Evolutionary conservation across 2,888 invertebrate species (phyloP), one percentile per base, ranked within the genome.

Genomic region (Hirtodrosophila confusa): DNA sequence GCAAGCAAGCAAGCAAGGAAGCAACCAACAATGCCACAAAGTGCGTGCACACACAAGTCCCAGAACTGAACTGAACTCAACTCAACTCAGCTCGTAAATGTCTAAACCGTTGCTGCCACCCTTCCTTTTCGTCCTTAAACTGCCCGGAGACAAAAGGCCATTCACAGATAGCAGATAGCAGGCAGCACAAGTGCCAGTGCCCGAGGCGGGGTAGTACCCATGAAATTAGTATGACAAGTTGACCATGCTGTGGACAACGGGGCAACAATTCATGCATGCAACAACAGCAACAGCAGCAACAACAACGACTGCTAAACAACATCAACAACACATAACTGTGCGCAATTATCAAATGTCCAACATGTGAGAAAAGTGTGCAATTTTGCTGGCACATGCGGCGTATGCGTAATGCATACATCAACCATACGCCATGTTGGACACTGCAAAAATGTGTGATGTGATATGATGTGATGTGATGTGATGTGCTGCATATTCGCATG

Each of bases 201-300:
- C 61, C 33, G 17, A 11, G 41, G 37, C 37, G 10, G 54, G 47
- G 47, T 23, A 44, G 54, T 31, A 7, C 72, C 75, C 75, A 69
- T 75, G 72, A 80, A 80, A 80, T 80, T 80, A 80, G 80, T 80
- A 78, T 80, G 84, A 78, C 79, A 84, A 84, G 84, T 84, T 84
- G 84, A 80, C 78, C 79, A 73, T 58, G 62, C 62, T 62, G 50
- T 54, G 60, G 62, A 63, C 74, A 67, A 62, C 39, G 49, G 51
- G 45, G 40, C 43, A 37, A 45, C 60, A 31, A 37, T 70, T 35
- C 29, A 49, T 23, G 50, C 27, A 27, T 27, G 48, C 55, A 57
- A 39, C 61, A 61, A 56, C 45, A 39, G 45, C 56, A 55, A 39
- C 58, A 62, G 54, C 47, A 39, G 40, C 54, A 63, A 33, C 36